These are phyloP conservation scores for Theristicus caerulescens DNA, from an alignment of 2,113 vertebrate genomes.

Conservation along the genomic window DNA sequence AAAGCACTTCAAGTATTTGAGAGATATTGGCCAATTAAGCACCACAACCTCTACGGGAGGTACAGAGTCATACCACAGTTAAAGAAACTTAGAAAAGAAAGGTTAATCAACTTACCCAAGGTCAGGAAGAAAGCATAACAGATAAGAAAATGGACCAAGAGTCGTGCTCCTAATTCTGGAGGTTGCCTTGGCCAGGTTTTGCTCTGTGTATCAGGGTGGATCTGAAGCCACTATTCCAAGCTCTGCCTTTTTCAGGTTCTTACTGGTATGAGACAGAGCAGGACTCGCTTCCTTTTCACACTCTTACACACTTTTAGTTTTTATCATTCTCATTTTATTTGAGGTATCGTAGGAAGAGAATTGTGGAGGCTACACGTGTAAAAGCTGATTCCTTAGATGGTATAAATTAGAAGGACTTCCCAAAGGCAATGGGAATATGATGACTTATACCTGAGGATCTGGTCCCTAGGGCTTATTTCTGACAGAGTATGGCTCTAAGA, in stretches of 20 bases:
- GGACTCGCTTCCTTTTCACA: background rate
- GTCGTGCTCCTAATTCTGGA: background rate
- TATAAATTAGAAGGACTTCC: slow-evolving; percentile 16
- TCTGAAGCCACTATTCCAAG: background rate
- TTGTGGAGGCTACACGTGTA: background rate
- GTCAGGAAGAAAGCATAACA: background rate
- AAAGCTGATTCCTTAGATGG: background rate
- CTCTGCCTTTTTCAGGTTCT: background rate
- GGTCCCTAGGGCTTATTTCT: slow-evolving; percentile 12
- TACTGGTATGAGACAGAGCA: background rate
- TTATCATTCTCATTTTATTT: background rate
- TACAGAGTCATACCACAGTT: background rate
- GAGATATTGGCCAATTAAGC: slow-evolving; percentile 26
- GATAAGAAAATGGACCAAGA: background rate
- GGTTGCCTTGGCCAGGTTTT: background rate
- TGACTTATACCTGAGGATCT: background rate
- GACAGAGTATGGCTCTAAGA: background rate
- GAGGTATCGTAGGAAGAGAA: background rate
- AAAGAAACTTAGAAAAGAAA: slow-evolving; percentile 2
- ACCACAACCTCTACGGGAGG: background rate
- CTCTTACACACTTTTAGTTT: background rate
- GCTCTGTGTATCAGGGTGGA: background rate
- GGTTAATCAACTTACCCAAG: slow-evolving; percentile 16
- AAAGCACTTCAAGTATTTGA: background rate
- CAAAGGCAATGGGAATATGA: background rate